These are phyloP conservation scores for Pampus argenteus DNA, from an alignment of 2,797 vertebrate species.

Conservation along the genomic window DNA sequence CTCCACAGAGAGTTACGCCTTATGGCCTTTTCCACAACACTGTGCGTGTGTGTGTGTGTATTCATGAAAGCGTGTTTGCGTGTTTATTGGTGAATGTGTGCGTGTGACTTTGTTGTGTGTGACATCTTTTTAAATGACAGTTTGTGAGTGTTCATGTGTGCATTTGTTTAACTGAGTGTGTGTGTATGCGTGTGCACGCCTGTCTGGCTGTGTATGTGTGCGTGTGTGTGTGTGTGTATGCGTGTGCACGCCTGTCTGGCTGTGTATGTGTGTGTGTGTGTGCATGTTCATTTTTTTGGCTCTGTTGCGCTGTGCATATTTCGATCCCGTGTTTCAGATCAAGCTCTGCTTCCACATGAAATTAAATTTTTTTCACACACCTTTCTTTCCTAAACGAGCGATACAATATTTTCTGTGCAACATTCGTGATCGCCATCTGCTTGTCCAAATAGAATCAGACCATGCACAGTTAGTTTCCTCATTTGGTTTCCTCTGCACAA, in stretches of 20 bases:
- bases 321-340: neutral
- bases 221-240: conserved; percentile 1
- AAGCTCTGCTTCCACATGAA: neutral
- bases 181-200: neutral
- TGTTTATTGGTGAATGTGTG: conserved; percentile 2
- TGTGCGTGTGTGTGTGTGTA: neutral
- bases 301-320: neutral
- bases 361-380: neutral
- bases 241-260: neutral
- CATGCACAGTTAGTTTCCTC: conserved; percentile 32
- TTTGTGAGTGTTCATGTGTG: neutral
- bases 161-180: neutral
- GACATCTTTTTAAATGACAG: conserved; percentile 9
- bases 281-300: neutral
- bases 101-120: conserved; percentile 20
- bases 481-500: conserved; percentile 21
- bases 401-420: neutral
- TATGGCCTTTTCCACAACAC: conserved; percentile 58
- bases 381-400: neutral
- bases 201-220: neutral
- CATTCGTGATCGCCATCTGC: conserved; percentile 51
- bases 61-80: conserved; percentile 5
- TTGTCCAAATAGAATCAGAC: conserved; percentile 27
- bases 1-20: conserved; percentile 54
- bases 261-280: neutral